Base-by-base conservation (phyloP, 2,888 invertebrate genomes). In the Machimus rusticus region DNA sequence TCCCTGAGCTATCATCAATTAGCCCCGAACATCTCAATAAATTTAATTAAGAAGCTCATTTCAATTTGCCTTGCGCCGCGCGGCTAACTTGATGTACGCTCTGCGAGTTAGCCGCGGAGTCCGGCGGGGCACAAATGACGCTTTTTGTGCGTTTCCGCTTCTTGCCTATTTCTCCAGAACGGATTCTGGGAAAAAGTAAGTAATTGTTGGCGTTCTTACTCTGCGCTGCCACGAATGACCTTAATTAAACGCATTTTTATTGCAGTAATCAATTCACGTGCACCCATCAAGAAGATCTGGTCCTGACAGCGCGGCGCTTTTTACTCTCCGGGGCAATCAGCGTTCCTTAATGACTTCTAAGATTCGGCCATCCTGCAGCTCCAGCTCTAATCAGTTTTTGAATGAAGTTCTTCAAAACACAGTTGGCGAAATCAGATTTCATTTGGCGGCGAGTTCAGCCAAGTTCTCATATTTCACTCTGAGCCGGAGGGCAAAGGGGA, bases 401-500 rank as follows among this genome's bases (percentile, higher is more conserved):
- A 34, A n/a, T 79, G 28, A 51, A 51, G 28, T 79, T 43, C 79
- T 66, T 66, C 51, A 51, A n/a, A n/a, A 51, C n/a, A 3, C 66
- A 66, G 66, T 19, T 28, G 23, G 66, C 51, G 8, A 51, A 79
- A 51, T 51, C 28, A 2, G 31, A 51, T 31, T 79, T 28, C 14
- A 46, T 14, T 46, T 28, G 12, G 46, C 12, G 16, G 14, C 12
- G 16, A 16, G 28, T 79, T 79, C 79, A 12, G 5, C 4, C 51
- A 79, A 28, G 79, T n/a, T 79, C 79, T 79, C 79, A 79, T 79
- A 79, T 79, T 79, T 79, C 79, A 78, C 78, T 77, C 2, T 1
- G n/a, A 12, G 9, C 19, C 23, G 66, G 12, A 43, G 6, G 16
- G 51, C 31, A 79, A 28, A 46, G 31, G 79, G 79, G 43, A 51